phyloP scores from a whole-genome alignment of 37 sponge, comb jelly and placozoan species.

The Corticium candelabrum region DNA sequence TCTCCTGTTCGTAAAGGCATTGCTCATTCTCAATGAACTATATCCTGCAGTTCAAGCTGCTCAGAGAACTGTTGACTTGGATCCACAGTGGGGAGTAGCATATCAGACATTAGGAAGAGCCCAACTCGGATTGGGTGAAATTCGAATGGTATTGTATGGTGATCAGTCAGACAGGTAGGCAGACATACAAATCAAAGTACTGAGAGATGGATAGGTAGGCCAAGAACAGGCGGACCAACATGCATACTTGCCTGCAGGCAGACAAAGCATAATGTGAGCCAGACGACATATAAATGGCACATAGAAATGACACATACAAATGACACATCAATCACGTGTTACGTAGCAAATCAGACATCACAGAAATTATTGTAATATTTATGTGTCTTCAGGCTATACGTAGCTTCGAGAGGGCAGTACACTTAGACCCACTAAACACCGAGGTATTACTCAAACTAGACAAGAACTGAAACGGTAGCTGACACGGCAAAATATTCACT shows the following conservation, averaged over 20 bases:
- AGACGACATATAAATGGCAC: too few species aligned
- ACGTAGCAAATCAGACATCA: too few species aligned
- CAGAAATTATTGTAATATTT: too few species aligned
- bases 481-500: too few species aligned
- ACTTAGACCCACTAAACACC: conserved; percentile 58
- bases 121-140: conserved; percentile 82
- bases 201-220: conserved; percentile 39
- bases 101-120: conserved; percentile 77
- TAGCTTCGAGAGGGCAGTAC: conserved; percentile 68
- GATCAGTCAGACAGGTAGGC: not conserved
- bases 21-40: conserved; percentile 38
- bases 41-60: conserved; percentile 81
- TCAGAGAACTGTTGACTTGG: conserved; percentile 46
- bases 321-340: too few species aligned
- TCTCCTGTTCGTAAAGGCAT: not conserved
- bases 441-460: too few species aligned
- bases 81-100: conserved; percentile 49
- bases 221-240: too few species aligned
- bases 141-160: conserved; percentile 53
- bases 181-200: not conserved
- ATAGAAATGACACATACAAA: too few species aligned
- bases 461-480: too few species aligned
- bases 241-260: too few species aligned
- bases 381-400: too few species aligned
- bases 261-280: too few species aligned